These are phyloP conservation scores for Cistogaster globosa DNA, from an alignment of 2,888 invertebrate genomes.

Conservation along the genomic window DNA sequence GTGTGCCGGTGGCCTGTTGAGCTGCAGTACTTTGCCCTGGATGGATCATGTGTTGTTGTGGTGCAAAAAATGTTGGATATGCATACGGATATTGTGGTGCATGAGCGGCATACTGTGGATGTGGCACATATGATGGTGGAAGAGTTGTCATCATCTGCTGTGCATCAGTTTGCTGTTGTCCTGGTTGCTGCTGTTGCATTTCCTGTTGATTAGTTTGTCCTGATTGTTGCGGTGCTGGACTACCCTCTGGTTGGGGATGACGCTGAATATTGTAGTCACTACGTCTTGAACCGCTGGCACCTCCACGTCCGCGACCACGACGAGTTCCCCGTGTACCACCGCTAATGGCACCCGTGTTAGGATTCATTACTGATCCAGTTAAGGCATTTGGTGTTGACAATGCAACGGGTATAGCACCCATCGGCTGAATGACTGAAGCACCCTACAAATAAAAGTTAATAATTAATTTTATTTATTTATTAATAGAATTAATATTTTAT, in stretches of 20 bases:
- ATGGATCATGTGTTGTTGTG: slow-evolving; percentile 78
- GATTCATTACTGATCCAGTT: slow-evolving; percentile 72
- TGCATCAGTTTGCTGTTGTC: slow-evolving; percentile 72
- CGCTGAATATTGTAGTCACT: slow-evolving; percentile 79
- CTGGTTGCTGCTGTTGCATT: slow-evolving; percentile 73
- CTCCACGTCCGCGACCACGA: slow-evolving; percentile 78
- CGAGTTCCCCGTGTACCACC: slow-evolving; percentile 76
- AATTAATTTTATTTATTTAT: neutral
- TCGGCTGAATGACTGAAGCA: slow-evolving; percentile 77
- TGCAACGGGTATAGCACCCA: slow-evolving; percentile 76
- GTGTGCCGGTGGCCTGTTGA: slow-evolving; percentile 81
- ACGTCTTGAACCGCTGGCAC: slow-evolving; percentile 78
- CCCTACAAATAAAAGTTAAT: slow-evolving; percentile 72
- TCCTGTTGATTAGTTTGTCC: slow-evolving; percentile 54
- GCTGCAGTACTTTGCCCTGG: slow-evolving; percentile 77
- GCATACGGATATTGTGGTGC: slow-evolving; percentile 76
- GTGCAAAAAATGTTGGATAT: slow-evolving; percentile 78
- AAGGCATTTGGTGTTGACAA: slow-evolving; percentile 73
- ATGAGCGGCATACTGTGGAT: slow-evolving; percentile 74
- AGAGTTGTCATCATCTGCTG: slow-evolving; percentile 73
- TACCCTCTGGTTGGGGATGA: slow-evolving; percentile 74
- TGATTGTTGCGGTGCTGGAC: slow-evolving; percentile 74
- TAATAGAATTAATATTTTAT: too few species aligned
- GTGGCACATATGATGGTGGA: slow-evolving; percentile 72
- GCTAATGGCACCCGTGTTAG: slow-evolving; percentile 38